These are phyloP conservation scores for Napeogenes sylphis DNA, from an alignment of 2,888 invertebrate species.

Conservation along the genomic window DNA sequence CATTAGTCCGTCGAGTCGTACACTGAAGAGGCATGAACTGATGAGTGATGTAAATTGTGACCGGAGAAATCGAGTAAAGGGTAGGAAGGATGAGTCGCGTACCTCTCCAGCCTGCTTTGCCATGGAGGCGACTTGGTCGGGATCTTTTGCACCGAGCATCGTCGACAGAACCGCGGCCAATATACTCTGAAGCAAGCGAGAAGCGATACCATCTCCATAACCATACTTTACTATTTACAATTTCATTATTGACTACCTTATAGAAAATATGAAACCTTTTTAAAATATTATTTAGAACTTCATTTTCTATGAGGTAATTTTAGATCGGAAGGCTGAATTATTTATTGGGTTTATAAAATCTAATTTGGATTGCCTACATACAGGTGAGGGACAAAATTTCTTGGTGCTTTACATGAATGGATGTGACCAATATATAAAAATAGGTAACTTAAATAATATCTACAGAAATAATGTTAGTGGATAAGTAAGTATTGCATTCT, in stretches of 20 bases:
- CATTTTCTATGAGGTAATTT: conserved; percentile 56
- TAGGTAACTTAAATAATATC: conserved; percentile 51
- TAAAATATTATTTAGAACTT: conserved; percentile 3
- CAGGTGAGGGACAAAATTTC: conserved; percentile 60
- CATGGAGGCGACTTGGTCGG: conserved; percentile 94
- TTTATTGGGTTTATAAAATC: conserved; percentile 52
- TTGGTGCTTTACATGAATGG: conserved; percentile 63
- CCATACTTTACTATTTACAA: conserved; percentile 75
- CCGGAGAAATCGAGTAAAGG: conserved; percentile 33
- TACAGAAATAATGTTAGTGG: conserved; percentile 69
- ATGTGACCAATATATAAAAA: conserved; percentile 40
- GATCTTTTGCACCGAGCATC: conserved; percentile 93
- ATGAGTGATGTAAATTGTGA: conserved; percentile 1
- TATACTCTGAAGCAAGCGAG: conserved; percentile 88
- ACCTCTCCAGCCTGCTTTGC: conserved; percentile 97
- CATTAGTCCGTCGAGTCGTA: not conserved
- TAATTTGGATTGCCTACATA: conserved; percentile 51
- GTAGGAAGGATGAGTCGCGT: conserved; percentile 78
- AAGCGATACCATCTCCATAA: conserved; percentile 76
- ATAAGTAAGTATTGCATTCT: conserved; percentile 61
- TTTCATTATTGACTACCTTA: conserved; percentile 56
- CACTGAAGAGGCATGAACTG: not conserved
- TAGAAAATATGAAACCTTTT: conserved; percentile 34
- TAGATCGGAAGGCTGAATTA: conserved; percentile 54
- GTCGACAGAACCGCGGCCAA: conserved; percentile 94